These are phyloP conservation scores for Siniperca knerii DNA, from an alignment of 2,113 vertebrate genomes.

Conservation along the genomic window DNA sequence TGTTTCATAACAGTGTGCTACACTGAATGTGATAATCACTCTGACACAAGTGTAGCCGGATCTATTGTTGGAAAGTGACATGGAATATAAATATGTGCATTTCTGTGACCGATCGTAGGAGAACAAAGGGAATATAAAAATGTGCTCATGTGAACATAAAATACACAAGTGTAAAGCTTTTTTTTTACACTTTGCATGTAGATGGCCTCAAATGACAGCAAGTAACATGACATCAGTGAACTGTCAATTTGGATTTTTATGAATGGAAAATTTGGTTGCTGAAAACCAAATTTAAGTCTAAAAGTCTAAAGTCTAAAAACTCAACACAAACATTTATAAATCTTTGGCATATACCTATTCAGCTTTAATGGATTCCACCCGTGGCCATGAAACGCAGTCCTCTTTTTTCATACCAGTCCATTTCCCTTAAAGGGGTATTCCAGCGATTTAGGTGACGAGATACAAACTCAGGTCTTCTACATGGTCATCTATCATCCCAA, in stretches of 20 bases:
- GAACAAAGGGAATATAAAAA: background rate
- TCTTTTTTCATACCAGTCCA: background rate
- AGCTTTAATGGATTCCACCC: background rate
- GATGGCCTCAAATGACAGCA: background rate
- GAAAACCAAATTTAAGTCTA: no score
- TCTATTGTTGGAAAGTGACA: background rate
- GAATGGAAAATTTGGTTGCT: background rate
- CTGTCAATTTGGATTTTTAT: background rate
- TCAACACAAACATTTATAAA: background rate
- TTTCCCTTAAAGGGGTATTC: background rate
- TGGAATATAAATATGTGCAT: background rate
- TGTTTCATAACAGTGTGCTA: background rate
- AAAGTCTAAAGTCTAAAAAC: background rate
- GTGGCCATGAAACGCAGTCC: background rate
- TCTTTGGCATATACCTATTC: no score
- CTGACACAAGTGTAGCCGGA: slow-evolving; percentile 18
- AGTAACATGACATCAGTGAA: background rate
- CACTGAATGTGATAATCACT: slow-evolving; percentile 32
- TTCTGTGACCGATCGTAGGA: background rate
- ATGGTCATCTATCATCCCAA: no score
- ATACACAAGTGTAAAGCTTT: background rate
- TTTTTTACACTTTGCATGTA: background rate
- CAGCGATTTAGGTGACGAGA: background rate
- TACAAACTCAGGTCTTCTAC: no score
- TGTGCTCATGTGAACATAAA: background rate